Evolutionary conservation across 2,113 vertebrate genomes (phyloP), one percentile per base, ranked within the genome.

Genomic region (Rhinichthys klamathensis): DNA sequence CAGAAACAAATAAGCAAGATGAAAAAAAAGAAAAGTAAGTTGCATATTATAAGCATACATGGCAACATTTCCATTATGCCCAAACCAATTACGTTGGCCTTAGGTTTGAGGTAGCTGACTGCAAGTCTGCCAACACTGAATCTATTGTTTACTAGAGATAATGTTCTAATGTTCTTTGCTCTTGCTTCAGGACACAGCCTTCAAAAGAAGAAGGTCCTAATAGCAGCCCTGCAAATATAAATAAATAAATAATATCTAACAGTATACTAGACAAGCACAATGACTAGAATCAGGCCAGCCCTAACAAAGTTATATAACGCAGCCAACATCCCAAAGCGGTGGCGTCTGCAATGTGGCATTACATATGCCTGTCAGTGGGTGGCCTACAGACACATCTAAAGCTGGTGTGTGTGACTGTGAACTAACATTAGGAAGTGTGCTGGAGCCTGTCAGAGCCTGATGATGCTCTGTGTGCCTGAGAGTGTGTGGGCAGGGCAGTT

Each of bases 201-300:
- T 88, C 87, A 90, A 92, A 94, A 93, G 92, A 94, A 91, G 92
- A 87, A 91, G 90, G 89, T 93, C 92, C 93, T 94, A 92, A 93
- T 92, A 93, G 92, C 15, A 54, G 74, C 27, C 91, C 89, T 85
- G 30, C 41, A 54, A 87, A n/a, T n/a, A n/a, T n/a, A n/a, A n/a
- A 87, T 12, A 76, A 51, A 86, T 1, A 76, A 10, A n/a, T 10
- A 41, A 63, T 61, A 44, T 27, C 13, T 16, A 27, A 18, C 13
- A 80, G 13, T 15, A 25, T 56, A 76, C n/a, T 11, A 32, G 77
- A 61, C 77, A 27, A 44, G n/a, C 77, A 41, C 56, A 80, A 63
- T 44, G 35, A 63, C 30, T 61, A 60, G 56, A 80, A 65, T 46
- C 30, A 76, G 10, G 46, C 15, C 74, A 18, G 25, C 9, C 15